These are phyloP conservation scores for Papilio elwesi DNA, from an alignment of 2,888 invertebrate genomes.

Conservation along the genomic window DNA sequence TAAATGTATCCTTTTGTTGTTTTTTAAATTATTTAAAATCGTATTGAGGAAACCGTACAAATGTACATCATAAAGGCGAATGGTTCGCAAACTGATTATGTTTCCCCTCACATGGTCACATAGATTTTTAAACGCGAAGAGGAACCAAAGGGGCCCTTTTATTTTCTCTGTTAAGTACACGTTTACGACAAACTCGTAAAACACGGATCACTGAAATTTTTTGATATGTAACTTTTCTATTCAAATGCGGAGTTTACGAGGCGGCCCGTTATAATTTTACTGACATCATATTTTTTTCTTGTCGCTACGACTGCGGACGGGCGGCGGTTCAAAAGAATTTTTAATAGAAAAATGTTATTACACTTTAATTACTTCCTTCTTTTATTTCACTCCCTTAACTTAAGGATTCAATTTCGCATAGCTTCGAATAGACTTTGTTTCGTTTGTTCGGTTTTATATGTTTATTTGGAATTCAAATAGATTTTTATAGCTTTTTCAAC, in stretches of 20 bases:
- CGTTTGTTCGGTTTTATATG: neutral
- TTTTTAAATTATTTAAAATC: constrained; percentile 10
- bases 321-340: constrained; percentile 73
- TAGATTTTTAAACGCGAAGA: constrained; percentile 72
- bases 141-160: constrained; percentile 65
- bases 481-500: constrained; percentile 10
- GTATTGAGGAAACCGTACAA: constrained; percentile 38
- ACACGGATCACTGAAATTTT: constrained; percentile 84
- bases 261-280: constrained; percentile 80
- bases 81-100: constrained; percentile 60
- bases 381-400: constrained; percentile 54
- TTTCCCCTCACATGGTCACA: constrained; percentile 63
- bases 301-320: constrained; percentile 71
- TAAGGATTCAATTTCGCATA: constrained; percentile 67
- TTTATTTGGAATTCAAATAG: constrained; percentile 10
- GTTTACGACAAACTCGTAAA: constrained; percentile 83
- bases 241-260: constrained; percentile 81
- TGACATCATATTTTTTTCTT: constrained; percentile 77
- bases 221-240: constrained; percentile 84
- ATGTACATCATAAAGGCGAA: constrained; percentile 40
- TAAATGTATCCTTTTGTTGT: neutral
- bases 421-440: constrained; percentile 44
- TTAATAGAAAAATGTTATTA: constrained; percentile 73
- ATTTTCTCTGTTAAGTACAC: constrained; percentile 79
- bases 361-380: constrained; percentile 81